Base-by-base conservation (phyloP, 2,797 vertebrate species). In the Pristis pectinata region DNA sequence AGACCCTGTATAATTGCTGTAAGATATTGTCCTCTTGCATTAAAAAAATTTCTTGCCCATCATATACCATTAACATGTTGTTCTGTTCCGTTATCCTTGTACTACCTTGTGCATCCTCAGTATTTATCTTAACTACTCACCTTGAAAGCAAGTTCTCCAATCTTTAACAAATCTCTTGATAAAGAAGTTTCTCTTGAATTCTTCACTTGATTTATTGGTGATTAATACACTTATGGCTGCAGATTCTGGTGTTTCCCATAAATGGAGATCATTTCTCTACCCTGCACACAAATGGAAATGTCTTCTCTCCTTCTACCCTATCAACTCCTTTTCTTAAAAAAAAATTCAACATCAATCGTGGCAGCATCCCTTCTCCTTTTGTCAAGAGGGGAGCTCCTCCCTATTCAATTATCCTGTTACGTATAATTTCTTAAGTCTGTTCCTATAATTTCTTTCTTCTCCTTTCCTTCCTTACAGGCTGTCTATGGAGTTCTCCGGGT, bases 401-500 rank as follows among this genome's bases (percentile, higher is more conserved):
- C 59, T 89, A 2, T 61, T 59, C 17, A 89, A 4, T 17, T 91
- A 37, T 91, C n/a, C 59, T 19, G 5, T 1, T 89, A 0, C 22
- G 5, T 59, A 89, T 89, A 61, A 61, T 2, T 34, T 89, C 56
- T 89, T 17, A 64, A 64, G 87, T 41, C 59, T 37, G 17, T 24
- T 37, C 22, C 64, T 67, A 22, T 64, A 49, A 91, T 0, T 2
- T 10, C 76, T 13, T 27, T 6, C 15, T 24, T 59, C 49, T 83
- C 17, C 67, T 41, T 83, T 53, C 24, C 94, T 37, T 72, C 19
- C 34, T 83, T 64, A 37, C 96, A 99, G 99, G 98, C 98, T 0
- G 99, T 99, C 95, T 99, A 98, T 0, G 99, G 99, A 0, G 98
- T 99, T 34, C 98, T 99, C 41, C 96, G 98, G 0, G 99, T 99